These are phyloP conservation scores for Porites lutea DNA, from an alignment of 64 coral and sea anemone genomes.

Conservation along the genomic window DNA sequence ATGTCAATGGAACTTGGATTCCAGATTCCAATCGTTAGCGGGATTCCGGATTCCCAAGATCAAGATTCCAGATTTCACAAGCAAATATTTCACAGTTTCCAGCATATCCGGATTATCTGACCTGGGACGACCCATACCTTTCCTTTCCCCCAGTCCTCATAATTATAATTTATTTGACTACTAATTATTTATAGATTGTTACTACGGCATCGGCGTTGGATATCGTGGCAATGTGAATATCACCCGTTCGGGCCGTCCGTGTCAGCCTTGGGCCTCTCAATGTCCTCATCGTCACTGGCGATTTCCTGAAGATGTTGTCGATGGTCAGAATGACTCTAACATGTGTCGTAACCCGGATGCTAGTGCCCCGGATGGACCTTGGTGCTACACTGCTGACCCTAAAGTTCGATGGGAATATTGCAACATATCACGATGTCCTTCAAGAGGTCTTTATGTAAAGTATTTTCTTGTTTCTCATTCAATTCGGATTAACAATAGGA, in stretches of 20 bases:
- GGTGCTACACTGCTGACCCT: conserved; percentile 54
- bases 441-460: conserved; percentile 3
- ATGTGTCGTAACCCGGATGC: conserved; percentile 45
- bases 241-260: conserved; percentile 38
- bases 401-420: conserved; percentile 60
- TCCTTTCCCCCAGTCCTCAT: too few species aligned
- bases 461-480: too few species aligned
- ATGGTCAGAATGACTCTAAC: conserved; percentile 18
- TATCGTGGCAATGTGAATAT: conserved; percentile 66
- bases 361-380: conserved; percentile 48
- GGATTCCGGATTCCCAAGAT: too few species aligned
- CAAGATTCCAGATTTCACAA: too few species aligned
- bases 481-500: too few species aligned
- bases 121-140: too few species aligned
- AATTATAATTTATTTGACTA: too few species aligned
- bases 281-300: conserved; percentile 65
- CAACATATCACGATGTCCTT: conserved; percentile 22
- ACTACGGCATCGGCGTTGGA: conserved; percentile 56
- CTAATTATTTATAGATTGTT: conserved; percentile 39
- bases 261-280: conserved; percentile 55
- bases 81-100: too few species aligned
- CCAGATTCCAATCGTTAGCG: too few species aligned
- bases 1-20: too few species aligned
- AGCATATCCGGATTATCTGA: too few species aligned
- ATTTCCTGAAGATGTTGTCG: conserved; percentile 1